These are phyloP conservation scores for Disparrhopalites patrizii DNA, from an alignment of 2,888 invertebrate genomes.

Conservation along the genomic window DNA sequence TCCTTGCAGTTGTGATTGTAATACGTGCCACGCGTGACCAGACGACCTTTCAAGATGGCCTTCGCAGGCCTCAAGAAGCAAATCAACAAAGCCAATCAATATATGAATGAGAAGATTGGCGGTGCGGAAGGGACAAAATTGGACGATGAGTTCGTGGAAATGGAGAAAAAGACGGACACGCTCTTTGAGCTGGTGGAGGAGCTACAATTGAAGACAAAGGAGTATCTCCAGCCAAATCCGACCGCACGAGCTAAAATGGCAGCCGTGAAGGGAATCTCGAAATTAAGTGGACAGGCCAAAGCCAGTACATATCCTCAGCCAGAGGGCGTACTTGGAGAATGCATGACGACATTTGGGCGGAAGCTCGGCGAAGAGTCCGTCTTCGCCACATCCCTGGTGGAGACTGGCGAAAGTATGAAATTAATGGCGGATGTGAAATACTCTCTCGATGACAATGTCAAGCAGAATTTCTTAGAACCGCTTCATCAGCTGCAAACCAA, in stretches of 20 bases:
- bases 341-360: conserved; percentile 91
- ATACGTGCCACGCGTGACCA: too few relatives aligned
- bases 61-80: conserved; percentile 98
- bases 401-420: conserved; percentile 93
- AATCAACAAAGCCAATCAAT: conserved; percentile 99
- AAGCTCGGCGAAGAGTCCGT: conserved; percentile 72
- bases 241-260: conserved; percentile 94
- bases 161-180: conserved; percentile 99
- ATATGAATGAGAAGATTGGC: conserved; percentile 99
- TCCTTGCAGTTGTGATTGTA: too few relatives aligned
- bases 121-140: conserved; percentile 99
- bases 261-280: conserved; percentile 91
- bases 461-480: conserved; percentile 98
- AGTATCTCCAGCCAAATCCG: conserved; percentile 98
- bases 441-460: conserved; percentile 97
- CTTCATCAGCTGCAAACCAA: conserved; percentile 95
- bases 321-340: conserved; percentile 94
- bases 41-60: conserved; percentile 65
- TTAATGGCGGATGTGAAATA: conserved; percentile 99
- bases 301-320: conserved; percentile 98
- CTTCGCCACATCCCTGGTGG: conserved; percentile 67
- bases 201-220: conserved; percentile 71
- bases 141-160: conserved; percentile 96
- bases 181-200: conserved; percentile 96
- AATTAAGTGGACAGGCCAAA: conserved; percentile 89